Conservation (phyloP, 2,888 invertebrate species). For the Cephus spinipes region DNA sequence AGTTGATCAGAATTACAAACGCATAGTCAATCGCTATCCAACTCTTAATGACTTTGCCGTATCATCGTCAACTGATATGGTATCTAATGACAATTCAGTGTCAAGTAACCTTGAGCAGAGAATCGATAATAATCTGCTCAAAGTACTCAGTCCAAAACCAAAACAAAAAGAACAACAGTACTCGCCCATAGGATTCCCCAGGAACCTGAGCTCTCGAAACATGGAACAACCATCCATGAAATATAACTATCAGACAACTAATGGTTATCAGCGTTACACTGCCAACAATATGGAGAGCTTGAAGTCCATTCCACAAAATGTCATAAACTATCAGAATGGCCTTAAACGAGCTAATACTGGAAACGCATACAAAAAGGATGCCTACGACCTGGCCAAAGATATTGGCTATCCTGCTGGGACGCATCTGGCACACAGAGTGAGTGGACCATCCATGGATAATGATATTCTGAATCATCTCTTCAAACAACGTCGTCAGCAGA, state of each 20-base stretch:
- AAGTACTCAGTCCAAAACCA: conserved; percentile 48
- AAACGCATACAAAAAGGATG: conserved; percentile 51
- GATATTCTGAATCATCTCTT: conserved; percentile 56
- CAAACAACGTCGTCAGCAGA: conserved; percentile 56
- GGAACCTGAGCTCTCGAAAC: conserved; percentile 30
- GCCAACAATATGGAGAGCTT: conserved; percentile 52
- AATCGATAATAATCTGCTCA: conserved; percentile 53
- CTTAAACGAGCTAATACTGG: conserved; percentile 44
- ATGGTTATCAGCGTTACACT: conserved; percentile 56
- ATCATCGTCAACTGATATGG: conserved; percentile 41
- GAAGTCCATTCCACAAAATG: conserved; percentile 48
- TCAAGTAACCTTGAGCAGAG: conserved; percentile 46
- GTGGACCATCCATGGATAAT: conserved; percentile 44
- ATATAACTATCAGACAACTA: conserved; percentile 52
- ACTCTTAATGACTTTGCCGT: conserved; percentile 45
- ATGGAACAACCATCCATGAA: conserved; percentile 49
- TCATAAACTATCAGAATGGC: conserved; percentile 46
- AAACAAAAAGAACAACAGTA: conserved; percentile 30
- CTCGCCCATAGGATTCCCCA: conserved; percentile 32
- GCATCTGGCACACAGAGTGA: conserved; percentile 48
- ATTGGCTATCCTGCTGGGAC: conserved; percentile 44
- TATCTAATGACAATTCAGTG: conserved; percentile 44
- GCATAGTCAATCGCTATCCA: conserved; percentile 47
- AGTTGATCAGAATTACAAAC: conserved; percentile 55
- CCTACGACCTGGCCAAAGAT: conserved; percentile 51